phyloP scores from a whole-genome alignment of 2,113 vertebrate genomes.

The Piprites chloris region DNA sequence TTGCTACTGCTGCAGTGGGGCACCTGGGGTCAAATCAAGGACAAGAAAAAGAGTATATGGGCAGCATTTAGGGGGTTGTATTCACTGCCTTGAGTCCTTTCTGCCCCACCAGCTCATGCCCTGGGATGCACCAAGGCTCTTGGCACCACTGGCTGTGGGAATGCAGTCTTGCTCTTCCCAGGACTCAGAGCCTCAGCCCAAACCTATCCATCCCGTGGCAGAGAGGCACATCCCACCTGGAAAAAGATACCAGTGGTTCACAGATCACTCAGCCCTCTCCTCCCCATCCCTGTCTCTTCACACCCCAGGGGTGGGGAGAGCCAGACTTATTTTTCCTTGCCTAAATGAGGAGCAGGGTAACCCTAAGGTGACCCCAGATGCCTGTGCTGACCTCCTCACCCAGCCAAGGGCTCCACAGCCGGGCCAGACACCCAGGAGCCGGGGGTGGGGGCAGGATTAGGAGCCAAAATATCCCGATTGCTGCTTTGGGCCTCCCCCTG shows the following conservation, averaged over 20 bases:
- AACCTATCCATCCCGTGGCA: accelerated
- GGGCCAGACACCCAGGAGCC: slow-evolving; percentile 61
- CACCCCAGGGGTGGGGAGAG: neutral
- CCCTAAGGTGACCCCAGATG: slow-evolving; percentile 43
- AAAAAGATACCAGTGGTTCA: accelerated
- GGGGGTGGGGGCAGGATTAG: slow-evolving; percentile 10
- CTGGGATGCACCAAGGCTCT: neutral
- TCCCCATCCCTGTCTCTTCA: neutral
- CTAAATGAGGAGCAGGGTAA: neutral
- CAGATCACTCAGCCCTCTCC: neutral
- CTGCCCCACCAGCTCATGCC: neutral
- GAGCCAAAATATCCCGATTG: neutral
- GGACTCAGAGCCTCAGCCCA: neutral
- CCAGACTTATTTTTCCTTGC: neutral
- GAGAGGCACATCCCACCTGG: neutral
- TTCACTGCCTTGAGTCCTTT: neutral
- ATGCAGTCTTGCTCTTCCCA: neutral
- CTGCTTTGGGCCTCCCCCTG: accelerated
- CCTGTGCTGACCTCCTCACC: slow-evolving; percentile 55
- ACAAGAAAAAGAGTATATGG: neutral
- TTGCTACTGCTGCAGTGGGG: neutral
- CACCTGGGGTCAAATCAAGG: neutral
- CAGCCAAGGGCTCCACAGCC: neutral
- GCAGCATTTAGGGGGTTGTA: accelerated
- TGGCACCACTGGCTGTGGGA: accelerated